A percentile compares a stretch with the other conserved stretches of the same genome.
These are phyloP conservation scores for Troides oblongomaculatus DNA, from an alignment of 2,888 invertebrate species.

Conservation along the genomic window DNA sequence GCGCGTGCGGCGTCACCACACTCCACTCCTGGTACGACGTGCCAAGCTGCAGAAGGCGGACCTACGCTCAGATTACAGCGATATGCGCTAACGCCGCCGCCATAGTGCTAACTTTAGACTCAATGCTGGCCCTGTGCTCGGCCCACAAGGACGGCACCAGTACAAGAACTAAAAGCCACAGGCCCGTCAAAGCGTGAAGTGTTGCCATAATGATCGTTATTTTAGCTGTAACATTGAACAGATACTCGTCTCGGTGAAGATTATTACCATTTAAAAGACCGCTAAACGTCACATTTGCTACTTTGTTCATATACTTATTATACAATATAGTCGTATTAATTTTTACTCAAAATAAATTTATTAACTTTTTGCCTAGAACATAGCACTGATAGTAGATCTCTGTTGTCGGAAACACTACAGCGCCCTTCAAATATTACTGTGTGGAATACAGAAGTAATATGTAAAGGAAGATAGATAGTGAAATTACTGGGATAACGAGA, in stretches of 20 bases:
- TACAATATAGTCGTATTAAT: neutral
- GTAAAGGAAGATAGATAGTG: too few species aligned
- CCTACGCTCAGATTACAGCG: conserved; percentile 52
- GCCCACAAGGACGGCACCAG: conserved; percentile 55
- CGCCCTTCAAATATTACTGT: too few species aligned
- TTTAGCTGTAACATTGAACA: conserved; percentile 22
- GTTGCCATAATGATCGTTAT: conserved; percentile 29
- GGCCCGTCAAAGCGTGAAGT: conserved; percentile 37
- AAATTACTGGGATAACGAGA: too few species aligned
- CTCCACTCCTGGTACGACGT: conserved; percentile 59
- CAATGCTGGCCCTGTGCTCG: conserved; percentile 59
- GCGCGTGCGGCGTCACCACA: conserved; percentile 57
- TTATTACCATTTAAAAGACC: conserved; percentile 1
- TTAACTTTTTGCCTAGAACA: neutral
- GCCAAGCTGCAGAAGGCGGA: conserved; percentile 47
- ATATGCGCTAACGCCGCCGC: conserved; percentile 58
- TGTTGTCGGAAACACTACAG: too few species aligned
- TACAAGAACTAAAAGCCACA: conserved; percentile 47
- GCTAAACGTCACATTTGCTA: neutral
- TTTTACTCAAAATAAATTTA: neutral
- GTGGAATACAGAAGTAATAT: too few species aligned
- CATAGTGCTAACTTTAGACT: conserved; percentile 55
- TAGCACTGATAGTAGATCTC: neutral
- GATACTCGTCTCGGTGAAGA: neutral
- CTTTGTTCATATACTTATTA: neutral